Conservation (phyloP, 2,888 invertebrate species). For the Cephalotes varians region DNA sequence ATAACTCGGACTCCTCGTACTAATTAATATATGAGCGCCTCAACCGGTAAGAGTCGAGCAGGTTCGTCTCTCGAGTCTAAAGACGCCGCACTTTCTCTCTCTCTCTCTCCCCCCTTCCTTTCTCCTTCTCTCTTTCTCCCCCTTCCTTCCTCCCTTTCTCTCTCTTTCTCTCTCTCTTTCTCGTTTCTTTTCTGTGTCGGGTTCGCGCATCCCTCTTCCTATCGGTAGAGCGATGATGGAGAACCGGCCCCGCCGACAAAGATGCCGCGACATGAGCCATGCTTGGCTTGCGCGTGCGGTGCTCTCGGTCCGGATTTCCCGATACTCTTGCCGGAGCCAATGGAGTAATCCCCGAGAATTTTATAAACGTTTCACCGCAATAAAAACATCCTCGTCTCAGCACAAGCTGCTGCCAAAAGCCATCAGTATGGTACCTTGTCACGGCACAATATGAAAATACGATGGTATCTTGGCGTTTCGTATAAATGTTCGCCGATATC, state of each 20-base stretch:
- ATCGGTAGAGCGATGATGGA: constrained; percentile 83
- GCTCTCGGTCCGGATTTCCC: constrained; percentile 58
- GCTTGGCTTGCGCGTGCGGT: constrained; percentile 67
- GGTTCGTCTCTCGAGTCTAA: constrained; percentile 78
- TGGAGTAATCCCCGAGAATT: constrained; percentile 71
- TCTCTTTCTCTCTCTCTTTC: constrained; percentile 41
- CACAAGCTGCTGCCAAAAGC: constrained; percentile 56
- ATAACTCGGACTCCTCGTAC: constrained; percentile 81
- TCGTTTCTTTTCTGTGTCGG: constrained; percentile 19
- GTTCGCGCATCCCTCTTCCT: constrained; percentile 65
- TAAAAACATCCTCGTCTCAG: constrained; percentile 67
- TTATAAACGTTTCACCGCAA: constrained; percentile 77
- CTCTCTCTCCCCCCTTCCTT: constrained; percentile 33
- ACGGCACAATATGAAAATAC: constrained; percentile 30
- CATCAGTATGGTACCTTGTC: background rate
- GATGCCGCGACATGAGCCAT: constrained; percentile 83
- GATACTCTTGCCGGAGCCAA: constrained; percentile 57
- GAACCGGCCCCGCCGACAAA: constrained; percentile 83
- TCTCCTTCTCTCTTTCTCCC: constrained; percentile 42
- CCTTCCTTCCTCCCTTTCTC: constrained; percentile 41
- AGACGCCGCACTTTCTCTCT: constrained; percentile 62
- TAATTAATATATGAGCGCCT: constrained; percentile 83
- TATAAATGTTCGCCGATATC: constrained; percentile 6
- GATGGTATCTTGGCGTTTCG: background rate
- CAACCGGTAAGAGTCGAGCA: constrained; percentile 76